These are phyloP conservation scores for Danio tinwini DNA, from an alignment of 2,797 vertebrate species.

Conservation along the genomic window DNA sequence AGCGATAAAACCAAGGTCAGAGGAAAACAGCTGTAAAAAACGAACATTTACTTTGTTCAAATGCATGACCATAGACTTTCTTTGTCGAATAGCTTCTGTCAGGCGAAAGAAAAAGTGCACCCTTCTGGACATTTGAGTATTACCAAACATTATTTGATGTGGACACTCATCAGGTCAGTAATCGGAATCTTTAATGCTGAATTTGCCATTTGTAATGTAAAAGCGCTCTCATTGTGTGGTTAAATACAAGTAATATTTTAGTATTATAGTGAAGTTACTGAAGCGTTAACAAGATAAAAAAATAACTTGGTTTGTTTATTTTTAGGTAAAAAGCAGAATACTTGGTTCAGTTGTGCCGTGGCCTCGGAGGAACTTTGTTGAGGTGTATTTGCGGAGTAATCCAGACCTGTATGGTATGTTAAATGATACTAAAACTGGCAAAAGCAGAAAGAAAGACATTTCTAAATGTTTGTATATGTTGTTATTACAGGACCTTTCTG, in stretches of 20 bases:
- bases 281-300: background rate
- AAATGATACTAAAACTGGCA: background rate
- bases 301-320: slow-evolving; percentile 12
- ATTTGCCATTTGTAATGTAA: background rate
- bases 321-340: slow-evolving; percentile 92
- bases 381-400: slow-evolving; percentile 89
- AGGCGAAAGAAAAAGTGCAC: slow-evolving; percentile 87
- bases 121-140: slow-evolving; percentile 98
- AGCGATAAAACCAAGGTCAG: slow-evolving; percentile 89
- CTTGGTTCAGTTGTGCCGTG: slow-evolving; percentile 92
- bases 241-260: background rate
- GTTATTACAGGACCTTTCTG: slow-evolving; percentile 90
- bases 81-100: slow-evolving; percentile 83
- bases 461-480: background rate
- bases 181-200: background rate
- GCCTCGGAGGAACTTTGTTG: slow-evolving; percentile 94
- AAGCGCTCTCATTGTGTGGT: background rate
- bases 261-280: background rate
- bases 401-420: slow-evolving; percentile 94
- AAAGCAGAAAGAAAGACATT: background rate
- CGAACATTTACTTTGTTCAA: background rate
- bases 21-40: background rate
- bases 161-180: slow-evolving; percentile 89
- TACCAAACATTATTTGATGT: slow-evolving; percentile 96
- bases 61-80: background rate